These are phyloP conservation scores for Tokudaia tokunoshimensis DNA, from an alignment of 2,797 vertebrate species.

Conservation along the genomic window DNA sequence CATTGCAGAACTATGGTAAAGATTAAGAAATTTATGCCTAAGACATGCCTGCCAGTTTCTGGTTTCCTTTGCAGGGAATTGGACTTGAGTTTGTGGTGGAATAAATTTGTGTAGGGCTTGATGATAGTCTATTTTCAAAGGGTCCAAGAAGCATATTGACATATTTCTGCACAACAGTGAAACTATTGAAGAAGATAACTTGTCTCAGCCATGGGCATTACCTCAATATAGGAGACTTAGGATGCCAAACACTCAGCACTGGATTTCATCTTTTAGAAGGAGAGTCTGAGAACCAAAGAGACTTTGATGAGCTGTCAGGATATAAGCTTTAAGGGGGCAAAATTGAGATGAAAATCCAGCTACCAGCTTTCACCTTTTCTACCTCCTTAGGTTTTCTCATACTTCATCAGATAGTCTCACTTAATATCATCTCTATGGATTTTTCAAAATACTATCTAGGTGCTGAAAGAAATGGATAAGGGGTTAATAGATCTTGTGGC, in stretches of 20 bases:
- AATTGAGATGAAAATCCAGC: background rate
- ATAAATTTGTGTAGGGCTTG: constrained; percentile 2
- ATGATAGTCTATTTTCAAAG: constrained; percentile 1
- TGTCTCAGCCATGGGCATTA: background rate
- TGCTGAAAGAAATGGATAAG: background rate
- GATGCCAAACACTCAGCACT: background rate
- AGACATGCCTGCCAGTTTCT: background rate
- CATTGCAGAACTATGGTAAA: background rate
- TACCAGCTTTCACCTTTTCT: background rate
- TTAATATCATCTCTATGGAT: background rate
- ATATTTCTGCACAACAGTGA: constrained; percentile 11
- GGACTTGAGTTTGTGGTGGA: background rate
- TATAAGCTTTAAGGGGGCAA: background rate
- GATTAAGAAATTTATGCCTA: background rate
- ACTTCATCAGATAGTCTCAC: background rate
- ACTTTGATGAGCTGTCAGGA: background rate
- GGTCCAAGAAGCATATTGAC: no score
- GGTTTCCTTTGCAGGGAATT: background rate
- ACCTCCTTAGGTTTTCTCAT: accelerated
- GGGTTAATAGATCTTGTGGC: background rate
- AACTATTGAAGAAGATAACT: background rate
- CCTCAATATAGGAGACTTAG: background rate
- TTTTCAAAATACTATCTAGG: background rate
- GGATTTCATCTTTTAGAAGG: background rate
- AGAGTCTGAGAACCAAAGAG: background rate